These are phyloP conservation scores for Mesoclemmys tuberculata DNA, from an alignment of 2,113 vertebrate species.

Conservation along the genomic window DNA sequence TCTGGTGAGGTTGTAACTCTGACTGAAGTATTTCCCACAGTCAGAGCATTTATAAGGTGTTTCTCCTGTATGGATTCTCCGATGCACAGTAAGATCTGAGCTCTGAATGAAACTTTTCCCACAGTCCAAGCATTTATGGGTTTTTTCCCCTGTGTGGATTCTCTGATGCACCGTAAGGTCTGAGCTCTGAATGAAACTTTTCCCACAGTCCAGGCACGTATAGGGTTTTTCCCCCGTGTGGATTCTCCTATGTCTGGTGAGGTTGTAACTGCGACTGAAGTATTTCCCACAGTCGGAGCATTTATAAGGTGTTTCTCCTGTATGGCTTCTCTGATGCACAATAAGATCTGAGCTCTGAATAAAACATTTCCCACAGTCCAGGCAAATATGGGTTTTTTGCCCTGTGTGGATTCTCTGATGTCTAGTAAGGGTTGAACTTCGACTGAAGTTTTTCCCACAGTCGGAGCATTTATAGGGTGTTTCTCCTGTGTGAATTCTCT, in stretches of 20 bases:
- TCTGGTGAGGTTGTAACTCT: neutral
- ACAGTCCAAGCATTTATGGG: neutral
- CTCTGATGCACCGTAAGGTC: constrained; percentile 18
- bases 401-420: constrained; percentile 29
- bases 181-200: neutral
- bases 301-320: neutral
- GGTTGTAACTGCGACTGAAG: neutral
- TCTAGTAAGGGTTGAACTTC: constrained; percentile 66
- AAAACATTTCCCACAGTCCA: neutral
- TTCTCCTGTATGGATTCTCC: neutral
- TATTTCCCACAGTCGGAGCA: neutral
- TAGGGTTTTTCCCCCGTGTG: too few relatives aligned
- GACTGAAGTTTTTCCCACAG: constrained; percentile 73
- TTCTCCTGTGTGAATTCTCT: neutral
- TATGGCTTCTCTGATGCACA: neutral
- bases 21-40: neutral
- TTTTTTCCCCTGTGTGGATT: neutral
- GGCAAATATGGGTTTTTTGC: neutral
- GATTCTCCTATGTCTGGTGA: neutral
- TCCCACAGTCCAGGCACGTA: too few relatives aligned
- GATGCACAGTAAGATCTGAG: neutral
- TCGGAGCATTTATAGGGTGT: neutral
- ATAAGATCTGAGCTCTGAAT: neutral
- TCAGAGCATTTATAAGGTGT: neutral
- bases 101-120: neutral